Conservation (phyloP, 1,140 invertebrate genomes). For the Sitophilus oryzae region DNA sequence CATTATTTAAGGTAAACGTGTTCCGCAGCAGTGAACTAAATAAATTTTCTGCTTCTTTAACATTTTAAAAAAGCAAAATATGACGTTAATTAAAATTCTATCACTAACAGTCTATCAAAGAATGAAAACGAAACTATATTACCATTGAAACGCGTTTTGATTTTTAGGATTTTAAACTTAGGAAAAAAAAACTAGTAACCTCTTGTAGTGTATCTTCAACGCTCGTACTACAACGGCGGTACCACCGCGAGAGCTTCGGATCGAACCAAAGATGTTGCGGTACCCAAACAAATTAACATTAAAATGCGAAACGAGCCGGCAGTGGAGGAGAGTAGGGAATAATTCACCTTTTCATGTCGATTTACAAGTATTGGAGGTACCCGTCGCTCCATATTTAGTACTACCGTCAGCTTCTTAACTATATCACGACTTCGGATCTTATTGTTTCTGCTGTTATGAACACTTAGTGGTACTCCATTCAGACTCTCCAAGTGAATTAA, state of each 20-base stretch:
- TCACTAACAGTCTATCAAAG: too few species aligned
- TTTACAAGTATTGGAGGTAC: background rate
- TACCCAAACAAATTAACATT: conserved; percentile 25
- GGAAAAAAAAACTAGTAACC: too few species aligned
- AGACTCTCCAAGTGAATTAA: too few species aligned
- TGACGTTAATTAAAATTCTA: too few species aligned
- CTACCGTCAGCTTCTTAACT: conserved; percentile 14
- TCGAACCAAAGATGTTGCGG: background rate
- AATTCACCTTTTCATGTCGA: conserved; percentile 20
- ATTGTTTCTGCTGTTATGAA: background rate
- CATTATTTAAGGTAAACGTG: too few species aligned
- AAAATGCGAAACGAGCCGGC: conserved; percentile 22
- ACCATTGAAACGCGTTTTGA: too few species aligned
- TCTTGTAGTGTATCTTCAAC: background rate
- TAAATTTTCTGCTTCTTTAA: too few species aligned
- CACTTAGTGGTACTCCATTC: too few species aligned
- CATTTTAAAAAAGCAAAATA: too few species aligned
- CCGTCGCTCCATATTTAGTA: conserved; percentile 18
- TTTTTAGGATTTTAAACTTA: too few species aligned
- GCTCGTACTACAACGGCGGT: background rate
- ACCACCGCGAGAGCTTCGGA: background rate
- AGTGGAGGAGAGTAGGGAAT: conserved; percentile 25
- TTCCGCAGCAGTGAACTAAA: too few species aligned
- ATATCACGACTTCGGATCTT: background rate
- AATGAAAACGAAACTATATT: too few species aligned